Evolutionary conservation across 2,797 vertebrate species (phyloP).

Genomic region (Micrastur ruficollis): DNA sequence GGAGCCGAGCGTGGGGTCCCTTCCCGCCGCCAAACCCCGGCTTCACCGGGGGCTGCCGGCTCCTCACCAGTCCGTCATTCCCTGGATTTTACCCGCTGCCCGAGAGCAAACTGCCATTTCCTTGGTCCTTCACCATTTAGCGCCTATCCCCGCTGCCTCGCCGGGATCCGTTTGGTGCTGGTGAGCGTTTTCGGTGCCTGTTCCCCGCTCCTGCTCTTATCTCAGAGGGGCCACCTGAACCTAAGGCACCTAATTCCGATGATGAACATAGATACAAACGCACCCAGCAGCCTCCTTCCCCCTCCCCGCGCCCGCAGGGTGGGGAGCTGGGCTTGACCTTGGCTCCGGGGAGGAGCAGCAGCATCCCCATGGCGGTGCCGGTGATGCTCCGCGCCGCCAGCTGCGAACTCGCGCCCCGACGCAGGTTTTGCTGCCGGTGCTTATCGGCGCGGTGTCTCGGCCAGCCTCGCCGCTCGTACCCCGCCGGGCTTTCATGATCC

Average conservation of each 20-base stretch:
- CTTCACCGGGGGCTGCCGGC: neutral
- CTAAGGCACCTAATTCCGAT: neutral
- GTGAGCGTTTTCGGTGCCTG: accelerated
- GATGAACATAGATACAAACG: neutral
- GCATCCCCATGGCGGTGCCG: neutral
- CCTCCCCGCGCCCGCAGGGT: accelerated
- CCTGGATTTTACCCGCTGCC: accelerated
- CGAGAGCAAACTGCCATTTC: accelerated
- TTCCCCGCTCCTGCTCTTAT: neutral
- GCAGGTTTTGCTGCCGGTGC: neutral
- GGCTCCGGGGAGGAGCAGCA: accelerated
- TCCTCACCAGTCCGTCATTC: neutral
- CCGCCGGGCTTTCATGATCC: neutral
- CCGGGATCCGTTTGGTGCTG: neutral
- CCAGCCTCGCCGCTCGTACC: neutral
- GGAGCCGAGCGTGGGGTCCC: accelerated
- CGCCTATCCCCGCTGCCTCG: accelerated
- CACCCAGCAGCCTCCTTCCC: neutral
- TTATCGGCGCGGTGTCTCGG: neutral
- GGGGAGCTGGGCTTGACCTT: accelerated
- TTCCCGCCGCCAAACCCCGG: neutral
- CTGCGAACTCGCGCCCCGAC: neutral
- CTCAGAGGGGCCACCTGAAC: neutral
- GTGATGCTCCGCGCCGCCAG: neutral
- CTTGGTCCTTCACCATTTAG: accelerated